phyloP scores from a whole-genome alignment of 2,113 vertebrate genomes.

The Hydrochoerus hydrochaeris region DNA sequence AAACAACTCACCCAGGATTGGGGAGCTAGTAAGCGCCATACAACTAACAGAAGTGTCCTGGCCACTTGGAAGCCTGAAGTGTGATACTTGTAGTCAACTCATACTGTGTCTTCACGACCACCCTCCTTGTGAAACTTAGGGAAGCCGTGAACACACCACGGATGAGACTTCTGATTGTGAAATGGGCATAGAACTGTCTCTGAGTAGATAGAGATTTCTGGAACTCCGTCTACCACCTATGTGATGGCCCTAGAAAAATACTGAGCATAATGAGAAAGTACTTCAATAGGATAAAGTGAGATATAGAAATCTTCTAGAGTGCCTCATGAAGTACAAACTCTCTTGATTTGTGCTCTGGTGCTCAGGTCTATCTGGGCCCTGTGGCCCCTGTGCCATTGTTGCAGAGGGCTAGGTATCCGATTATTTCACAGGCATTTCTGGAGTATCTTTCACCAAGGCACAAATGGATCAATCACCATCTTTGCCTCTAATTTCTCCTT shows the following conservation, averaged over 20 bases:
- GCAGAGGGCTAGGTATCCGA: rapidly evolving
- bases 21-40: not conserved
- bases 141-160: no score
- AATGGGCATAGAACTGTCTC: not conserved
- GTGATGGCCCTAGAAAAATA: not conserved
- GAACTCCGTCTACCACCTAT: not conserved
- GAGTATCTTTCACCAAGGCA: not conserved
- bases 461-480: rapidly evolving
- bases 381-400: no score
- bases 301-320: not conserved
- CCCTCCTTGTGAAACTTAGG: not conserved
- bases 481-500: not conserved
- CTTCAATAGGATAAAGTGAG: not conserved
- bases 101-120: not conserved
- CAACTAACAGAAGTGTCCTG: not conserved
- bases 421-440: not conserved
- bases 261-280: not conserved
- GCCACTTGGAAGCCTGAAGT: not conserved
- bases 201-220: not conserved
- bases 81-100: no score
- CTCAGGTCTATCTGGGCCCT: not conserved
- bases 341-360: not conserved
- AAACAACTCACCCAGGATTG: not conserved
- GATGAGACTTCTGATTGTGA: not conserved
- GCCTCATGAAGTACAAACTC: no score